Base-by-base conservation (phyloP, 2,888 invertebrate genomes). In the Actias luna region DNA sequence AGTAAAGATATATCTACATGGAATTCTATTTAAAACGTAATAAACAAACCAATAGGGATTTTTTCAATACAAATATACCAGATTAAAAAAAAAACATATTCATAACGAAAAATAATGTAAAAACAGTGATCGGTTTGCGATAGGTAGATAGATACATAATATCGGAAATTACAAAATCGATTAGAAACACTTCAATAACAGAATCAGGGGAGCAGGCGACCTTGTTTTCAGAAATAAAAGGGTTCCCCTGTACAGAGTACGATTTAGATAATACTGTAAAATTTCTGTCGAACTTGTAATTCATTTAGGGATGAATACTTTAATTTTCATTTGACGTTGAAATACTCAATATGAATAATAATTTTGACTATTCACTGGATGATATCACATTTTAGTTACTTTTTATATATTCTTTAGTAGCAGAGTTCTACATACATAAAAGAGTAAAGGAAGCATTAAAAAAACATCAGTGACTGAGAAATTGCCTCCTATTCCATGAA, bases 151-250 rank as follows among this genome's bases (percentile, higher is more conserved):
- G n/a, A n/a, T n/a, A n/a, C n/a, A n/a, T n/a, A 58, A 33, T 31
- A 39, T 29, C 39, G 57, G 61, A 57, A 42, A 58, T 61, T 42
- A 61, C 18, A 42, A 42, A 42, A 42, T 58, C 42, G 61, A 42
- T 58, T 58, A 58, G 58, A n/a, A 58, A 61, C 12, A 58, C 22
- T 57, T 61, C 58, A 57, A 58, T 46, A 46, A 46, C 46, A 46
- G 46, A 22, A 3, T 12, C 22, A 46, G 22, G 36, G 16, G 16
- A 39, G 33, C 33, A 39, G 16, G 46, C 46, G 46, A 22, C 10
- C 22, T 46, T 46, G 46, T 22, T 46, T 46, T 22, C 22, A 2
- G 0, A 46, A 46, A 46, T 46, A 46, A 46, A 46, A 46, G 12
- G 18, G 22, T 3, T 46, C 16, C 46, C 12, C 8, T 22, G 10